A percentile compares a stretch with the other conserved stretches of the same genome.
These are phyloP conservation scores for Typhlichthys subterraneus DNA, from an alignment of 2,797 vertebrate genomes.

Conservation along the genomic window DNA sequence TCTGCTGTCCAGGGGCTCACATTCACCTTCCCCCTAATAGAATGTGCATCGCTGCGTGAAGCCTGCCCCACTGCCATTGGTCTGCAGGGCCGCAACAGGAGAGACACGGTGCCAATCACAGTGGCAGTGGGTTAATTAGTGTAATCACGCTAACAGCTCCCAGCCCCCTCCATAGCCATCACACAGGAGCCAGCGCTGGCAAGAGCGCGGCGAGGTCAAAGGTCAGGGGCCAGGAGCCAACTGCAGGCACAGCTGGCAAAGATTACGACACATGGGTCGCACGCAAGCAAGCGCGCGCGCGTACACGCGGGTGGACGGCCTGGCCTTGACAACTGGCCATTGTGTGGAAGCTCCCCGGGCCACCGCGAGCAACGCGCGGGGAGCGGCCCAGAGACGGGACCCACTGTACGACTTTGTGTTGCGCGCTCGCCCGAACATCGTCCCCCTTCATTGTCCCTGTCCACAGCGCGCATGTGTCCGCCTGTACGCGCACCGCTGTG, in stretches of 20 bases:
- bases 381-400: slow-evolving; percentile 45
- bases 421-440: slow-evolving; percentile 28
- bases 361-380: slow-evolving; percentile 42
- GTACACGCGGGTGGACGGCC: slow-evolving; percentile 40
- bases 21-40: background rate
- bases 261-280: slow-evolving; percentile 57
- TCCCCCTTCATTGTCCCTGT: slow-evolving; percentile 51
- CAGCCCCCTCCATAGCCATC: slow-evolving; percentile 43
- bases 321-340: slow-evolving; percentile 30
- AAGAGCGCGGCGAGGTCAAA: slow-evolving; percentile 52
- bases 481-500: slow-evolving; percentile 43
- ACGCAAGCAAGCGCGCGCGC: slow-evolving; percentile 20
- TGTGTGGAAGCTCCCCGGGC: slow-evolving; percentile 55
- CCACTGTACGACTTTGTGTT: slow-evolving; percentile 47
- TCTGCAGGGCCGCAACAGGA: background rate
- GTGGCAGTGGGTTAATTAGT: slow-evolving; percentile 55
- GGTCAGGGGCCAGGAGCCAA: slow-evolving; percentile 55
- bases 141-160: slow-evolving; percentile 72
- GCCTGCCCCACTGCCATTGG: too few species aligned
- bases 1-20: background rate
- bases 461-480: slow-evolving; percentile 55
- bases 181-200: slow-evolving; percentile 36
- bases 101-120: background rate
- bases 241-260: slow-evolving; percentile 73
- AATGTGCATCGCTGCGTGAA: slow-evolving; percentile 13